phyloP scores from a whole-genome alignment of 2,797 vertebrate genomes.

The Poecilia gillii region DNA sequence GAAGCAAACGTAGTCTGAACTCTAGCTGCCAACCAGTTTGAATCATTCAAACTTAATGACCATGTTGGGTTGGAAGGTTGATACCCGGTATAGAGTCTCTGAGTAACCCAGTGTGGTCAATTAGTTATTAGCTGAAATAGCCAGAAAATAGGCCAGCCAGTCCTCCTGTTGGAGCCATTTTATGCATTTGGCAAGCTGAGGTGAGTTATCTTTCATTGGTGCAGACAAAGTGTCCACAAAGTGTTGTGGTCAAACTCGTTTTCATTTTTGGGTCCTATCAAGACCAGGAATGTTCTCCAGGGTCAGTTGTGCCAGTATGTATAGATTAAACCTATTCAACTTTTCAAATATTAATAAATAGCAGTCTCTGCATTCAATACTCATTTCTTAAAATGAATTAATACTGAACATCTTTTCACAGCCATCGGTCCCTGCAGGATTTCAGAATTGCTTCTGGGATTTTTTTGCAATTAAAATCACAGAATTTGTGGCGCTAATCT shows the following conservation, averaged over 20 bases:
- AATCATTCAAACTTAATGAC: not conserved
- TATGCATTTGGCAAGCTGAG: not conserved
- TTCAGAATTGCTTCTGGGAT: too few relatives aligned
- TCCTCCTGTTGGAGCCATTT: not conserved
- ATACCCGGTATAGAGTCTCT: not conserved
- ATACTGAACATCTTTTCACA: too few relatives aligned
- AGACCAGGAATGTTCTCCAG: too few relatives aligned
- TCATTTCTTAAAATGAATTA: too few relatives aligned
- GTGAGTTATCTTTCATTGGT: not conserved
- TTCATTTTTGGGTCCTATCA: not conserved
- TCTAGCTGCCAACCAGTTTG: not conserved
- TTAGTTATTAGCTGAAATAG: not conserved
- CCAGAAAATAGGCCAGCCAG: not conserved
- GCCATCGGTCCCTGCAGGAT: too few relatives aligned
- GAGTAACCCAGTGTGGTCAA: not conserved
- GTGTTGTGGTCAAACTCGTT: not conserved
- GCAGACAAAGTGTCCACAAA: not conserved
- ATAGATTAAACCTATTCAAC: too few relatives aligned
- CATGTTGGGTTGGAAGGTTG: not conserved
- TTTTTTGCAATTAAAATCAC: too few relatives aligned
- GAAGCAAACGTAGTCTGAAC: not conserved
- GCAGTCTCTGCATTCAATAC: too few relatives aligned
- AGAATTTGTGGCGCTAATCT: too few relatives aligned
- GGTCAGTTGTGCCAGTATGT: too few relatives aligned
- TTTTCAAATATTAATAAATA: too few relatives aligned